Evolutionary conservation across 1,140 invertebrate species (phyloP).

Genomic region (Aphelenchoides fujianensis): DNA sequence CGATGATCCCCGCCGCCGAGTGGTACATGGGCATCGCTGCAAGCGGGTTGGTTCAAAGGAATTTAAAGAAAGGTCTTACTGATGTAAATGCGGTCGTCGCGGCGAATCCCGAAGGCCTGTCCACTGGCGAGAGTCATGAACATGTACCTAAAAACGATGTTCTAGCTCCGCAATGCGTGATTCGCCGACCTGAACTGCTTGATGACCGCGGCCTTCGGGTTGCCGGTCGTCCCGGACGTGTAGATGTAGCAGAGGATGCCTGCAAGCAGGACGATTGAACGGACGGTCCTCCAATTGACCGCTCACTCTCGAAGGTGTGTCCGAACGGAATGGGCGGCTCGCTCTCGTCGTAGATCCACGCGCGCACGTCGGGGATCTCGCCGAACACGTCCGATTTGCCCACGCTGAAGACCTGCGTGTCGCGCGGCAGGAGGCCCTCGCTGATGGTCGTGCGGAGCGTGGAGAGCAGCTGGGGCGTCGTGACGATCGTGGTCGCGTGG

Average conservation of each 20-base stretch:
- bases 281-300: background rate
- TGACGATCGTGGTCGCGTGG: conserved; percentile 38
- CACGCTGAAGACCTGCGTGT: background rate
- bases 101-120: conserved; percentile 33
- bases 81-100: conserved; percentile 31
- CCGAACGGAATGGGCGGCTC: conserved; percentile 35
- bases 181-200: conserved; percentile 60
- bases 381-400: background rate
- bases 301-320: conserved; percentile 55
- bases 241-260: conserved; percentile 63
- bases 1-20: conserved; percentile 77
- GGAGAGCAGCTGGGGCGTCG: conserved; percentile 31
- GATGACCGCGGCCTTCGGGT: conserved; percentile 63
- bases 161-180: too few relatives aligned
- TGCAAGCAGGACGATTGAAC: conserved; percentile 31
- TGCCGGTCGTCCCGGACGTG: conserved; percentile 62
- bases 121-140: conserved; percentile 26
- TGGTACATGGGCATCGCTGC: conserved; percentile 90
- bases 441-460: conserved; percentile 17
- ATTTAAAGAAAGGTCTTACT: conserved; percentile 55
- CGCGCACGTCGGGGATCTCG: background rate
- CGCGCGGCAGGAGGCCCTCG: conserved; percentile 6
- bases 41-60: conserved; percentile 62
- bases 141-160: conserved; percentile 18
- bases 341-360: background rate